Base-by-base conservation (phyloP, 2,797 vertebrate species). In the Falco peregrinus region DNA sequence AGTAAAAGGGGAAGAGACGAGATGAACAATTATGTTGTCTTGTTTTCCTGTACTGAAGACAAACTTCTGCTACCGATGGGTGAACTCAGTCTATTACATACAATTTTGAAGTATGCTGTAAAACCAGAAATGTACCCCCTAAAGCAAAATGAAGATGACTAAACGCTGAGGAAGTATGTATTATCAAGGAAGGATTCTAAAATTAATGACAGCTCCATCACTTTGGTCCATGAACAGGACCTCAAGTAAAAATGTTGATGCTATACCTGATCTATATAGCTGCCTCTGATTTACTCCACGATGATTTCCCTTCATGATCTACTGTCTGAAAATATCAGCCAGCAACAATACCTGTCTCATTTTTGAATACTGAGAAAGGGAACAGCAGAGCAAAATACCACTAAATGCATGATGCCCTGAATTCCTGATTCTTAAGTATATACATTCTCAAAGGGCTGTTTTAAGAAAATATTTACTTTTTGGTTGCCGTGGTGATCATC, bases 391-490 rank as follows among this genome's bases (percentile, higher is more conserved):
- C n/a, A 92, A 94, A 91, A 89, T 43, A 92, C 19, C 80, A 80
- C 57, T 65, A 80, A 95, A 89, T 69, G 56, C 81, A 91, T 8
- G 31, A 84, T 87, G 93, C 45, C 56, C 69, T 84, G 84, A 95
- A 97, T 97, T 97, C 82, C 87, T 90, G 83, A 85, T 70, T 89
- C 87, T 87, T 91, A 93, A 95, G 85, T 70, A 88, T 70, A 88
- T 84, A 96, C 76, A 84, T 81, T 97, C 91, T 96, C 80, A 79
- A 90, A 86, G 41, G 73, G 68, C 61, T 73, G 73, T 91, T 97
- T 95, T 90, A 96, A 96, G 87, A 84, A 96, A 97, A 97, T 97
- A 96, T 97, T 97, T 97, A 96, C 95, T 96, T 95, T 84, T 87
- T 81, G 79, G 95, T 95, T 95, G 96, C 91, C 95, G 96, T 95